Percentiles rank a stretch among this genome's conserved stretches.
Conservation (phyloP, 92 coral and sea anemone species). For the Ricordea florida region DNA sequence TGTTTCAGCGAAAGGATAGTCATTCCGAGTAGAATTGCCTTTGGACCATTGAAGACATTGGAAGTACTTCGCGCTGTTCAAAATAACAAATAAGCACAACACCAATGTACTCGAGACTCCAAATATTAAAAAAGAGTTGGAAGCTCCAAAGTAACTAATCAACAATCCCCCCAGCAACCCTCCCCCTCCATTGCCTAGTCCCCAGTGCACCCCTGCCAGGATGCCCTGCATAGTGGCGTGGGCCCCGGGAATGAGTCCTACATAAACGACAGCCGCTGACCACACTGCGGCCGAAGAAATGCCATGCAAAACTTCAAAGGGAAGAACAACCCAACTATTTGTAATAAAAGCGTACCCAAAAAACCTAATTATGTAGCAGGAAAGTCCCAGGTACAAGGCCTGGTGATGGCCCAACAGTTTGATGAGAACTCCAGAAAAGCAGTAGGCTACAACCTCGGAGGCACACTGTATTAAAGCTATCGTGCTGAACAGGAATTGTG, state of each 20-base stretch:
- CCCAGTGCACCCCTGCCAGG: constrained; percentile 88
- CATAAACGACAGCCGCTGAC: constrained; percentile 91
- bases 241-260: constrained; percentile 85
- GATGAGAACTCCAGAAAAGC: constrained; percentile 70
- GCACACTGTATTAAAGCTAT: constrained; percentile 83
- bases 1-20: neutral
- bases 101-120: constrained; percentile 68
- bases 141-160: constrained; percentile 70
- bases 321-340: constrained; percentile 84
- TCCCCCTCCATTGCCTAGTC: constrained; percentile 90
- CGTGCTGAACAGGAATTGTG: constrained; percentile 88
- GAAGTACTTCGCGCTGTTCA: constrained; percentile 55
- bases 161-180: constrained; percentile 87
- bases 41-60: constrained; percentile 29
- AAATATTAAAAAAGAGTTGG: constrained; percentile 69
- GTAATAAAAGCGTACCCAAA: constrained; percentile 80
- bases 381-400: constrained; percentile 72
- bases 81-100: constrained; percentile 55
- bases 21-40: neutral
- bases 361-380: constrained; percentile 80
- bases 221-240: constrained; percentile 91
- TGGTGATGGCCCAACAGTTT: constrained; percentile 70
- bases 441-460: constrained; percentile 72
- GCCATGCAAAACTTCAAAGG: constrained; percentile 89
- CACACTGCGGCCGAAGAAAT: constrained; percentile 89